phyloP scores from a whole-genome alignment of 1,140 invertebrate species.

The Alviniconcha marisindica region DNA sequence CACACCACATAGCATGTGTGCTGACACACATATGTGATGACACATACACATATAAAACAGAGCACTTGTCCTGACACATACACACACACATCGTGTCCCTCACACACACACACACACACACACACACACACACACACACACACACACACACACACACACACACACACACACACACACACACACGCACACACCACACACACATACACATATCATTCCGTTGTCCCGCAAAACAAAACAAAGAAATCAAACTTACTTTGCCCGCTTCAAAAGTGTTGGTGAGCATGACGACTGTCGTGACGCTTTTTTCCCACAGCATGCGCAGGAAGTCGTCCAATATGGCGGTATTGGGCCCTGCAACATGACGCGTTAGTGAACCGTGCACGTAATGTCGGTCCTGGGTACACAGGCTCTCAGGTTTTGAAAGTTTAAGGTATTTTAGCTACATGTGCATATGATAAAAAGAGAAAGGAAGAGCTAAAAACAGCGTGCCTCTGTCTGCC shows the following conservation, averaged over 20 bases:
- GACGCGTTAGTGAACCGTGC: too few species aligned
- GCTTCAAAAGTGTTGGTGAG: slow-evolving; percentile 56
- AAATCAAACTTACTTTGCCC: slow-evolving; percentile 47
- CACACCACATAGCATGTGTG: too few species aligned
- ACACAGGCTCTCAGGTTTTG: too few species aligned
- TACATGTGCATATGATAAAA: too few species aligned
- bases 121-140: neutral
- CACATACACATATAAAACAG: neutral
- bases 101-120: slow-evolving; percentile 12
- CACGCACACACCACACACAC: neutral
- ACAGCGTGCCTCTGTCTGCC: too few species aligned
- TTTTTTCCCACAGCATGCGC: slow-evolving; percentile 57
- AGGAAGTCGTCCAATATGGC: slow-evolving; percentile 56
- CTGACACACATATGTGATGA: too few species aligned
- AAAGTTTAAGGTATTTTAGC: too few species aligned
- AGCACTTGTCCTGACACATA: neutral
- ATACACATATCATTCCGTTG: neutral
- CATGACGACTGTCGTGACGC: slow-evolving; percentile 54
- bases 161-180: neutral
- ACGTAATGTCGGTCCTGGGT: too few species aligned
- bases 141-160: neutral
- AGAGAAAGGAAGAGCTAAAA: too few species aligned
- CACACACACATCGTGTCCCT: too few species aligned
- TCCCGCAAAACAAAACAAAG: too few species aligned
- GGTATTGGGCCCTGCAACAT: slow-evolving; percentile 49